These are phyloP conservation scores for Anastatus disparis DNA, from an alignment of 1,140 invertebrate genomes.

Conservation along the genomic window DNA sequence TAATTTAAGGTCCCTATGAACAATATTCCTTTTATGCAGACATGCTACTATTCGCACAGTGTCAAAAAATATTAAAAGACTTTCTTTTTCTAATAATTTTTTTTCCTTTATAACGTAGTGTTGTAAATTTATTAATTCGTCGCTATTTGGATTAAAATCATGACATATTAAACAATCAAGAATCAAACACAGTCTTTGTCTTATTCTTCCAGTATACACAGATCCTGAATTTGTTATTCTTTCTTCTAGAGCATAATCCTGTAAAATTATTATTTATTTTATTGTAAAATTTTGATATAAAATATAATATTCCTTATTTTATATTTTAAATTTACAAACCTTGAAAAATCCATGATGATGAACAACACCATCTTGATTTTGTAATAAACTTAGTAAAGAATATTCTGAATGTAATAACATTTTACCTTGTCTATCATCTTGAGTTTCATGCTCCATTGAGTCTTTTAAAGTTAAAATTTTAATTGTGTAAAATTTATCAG, in stretches of 20 bases:
- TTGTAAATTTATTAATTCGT: constrained; percentile 80
- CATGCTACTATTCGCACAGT: constrained; percentile 80
- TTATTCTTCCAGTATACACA: constrained; percentile 72
- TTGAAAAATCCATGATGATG: constrained; percentile 86
- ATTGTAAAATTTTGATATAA: not conserved
- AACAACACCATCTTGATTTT: constrained; percentile 79
- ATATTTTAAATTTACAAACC: constrained; percentile 62
- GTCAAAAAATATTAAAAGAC: constrained; percentile 81
- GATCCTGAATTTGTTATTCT: constrained; percentile 66
- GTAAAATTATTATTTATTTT: constrained; percentile 39
- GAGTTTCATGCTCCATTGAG: constrained; percentile 73
- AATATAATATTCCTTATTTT: not conserved
- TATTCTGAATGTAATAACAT: constrained; percentile 86
- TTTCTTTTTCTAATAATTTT: constrained; percentile 81
- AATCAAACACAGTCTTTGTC: constrained; percentile 78
- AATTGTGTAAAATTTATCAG: constrained; percentile 80
- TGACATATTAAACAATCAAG: constrained; percentile 82
- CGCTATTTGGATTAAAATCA: constrained; percentile 77
- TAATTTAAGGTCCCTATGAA: constrained; percentile 84
- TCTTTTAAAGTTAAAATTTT: constrained; percentile 75
- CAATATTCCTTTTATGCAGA: constrained; percentile 84
- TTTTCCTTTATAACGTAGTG: constrained; percentile 87
- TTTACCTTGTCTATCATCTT: constrained; percentile 84
- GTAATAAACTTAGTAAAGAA: constrained; percentile 77
- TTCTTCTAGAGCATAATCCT: constrained; percentile 80